phyloP scores from a whole-genome alignment of 2,113 vertebrate genomes.

The Zosterops hypoxanthus region DNA sequence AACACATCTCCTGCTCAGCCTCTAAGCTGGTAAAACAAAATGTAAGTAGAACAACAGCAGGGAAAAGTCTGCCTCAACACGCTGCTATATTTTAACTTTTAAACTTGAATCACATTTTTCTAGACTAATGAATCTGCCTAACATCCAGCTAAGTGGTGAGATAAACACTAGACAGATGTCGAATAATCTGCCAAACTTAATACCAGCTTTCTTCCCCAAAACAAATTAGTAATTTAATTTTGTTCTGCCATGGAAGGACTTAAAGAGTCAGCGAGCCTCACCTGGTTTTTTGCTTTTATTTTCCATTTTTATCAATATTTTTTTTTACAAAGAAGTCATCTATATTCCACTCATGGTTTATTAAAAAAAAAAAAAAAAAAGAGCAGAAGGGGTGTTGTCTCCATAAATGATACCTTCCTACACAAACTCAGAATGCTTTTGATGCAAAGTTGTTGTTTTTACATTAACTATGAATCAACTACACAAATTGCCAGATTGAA shows the following conservation, averaged over 20 bases:
- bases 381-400: accelerated
- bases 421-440: neutral
- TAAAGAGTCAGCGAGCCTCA: neutral
- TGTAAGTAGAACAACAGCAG: neutral
- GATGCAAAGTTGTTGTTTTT: neutral
- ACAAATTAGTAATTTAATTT: slow-evolving; percentile 20
- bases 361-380: neutral
- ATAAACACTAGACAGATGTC: neutral
- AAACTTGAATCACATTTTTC: neutral
- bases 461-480: neutral
- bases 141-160: neutral
- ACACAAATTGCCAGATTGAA: neutral
- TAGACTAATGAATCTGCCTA: neutral
- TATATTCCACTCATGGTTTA: neutral
- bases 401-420: neutral
- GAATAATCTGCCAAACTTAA: slow-evolving; percentile 22
- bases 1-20: neutral
- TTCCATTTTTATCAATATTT: neutral
- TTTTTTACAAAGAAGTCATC: neutral
- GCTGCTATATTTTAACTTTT: neutral
- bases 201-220: neutral
- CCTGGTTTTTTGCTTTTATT: neutral
- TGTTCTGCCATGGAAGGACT: neutral
- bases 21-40: neutral
- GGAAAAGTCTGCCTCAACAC: neutral